Conservation (phyloP, 2,113 vertebrate genomes). For the Sciurus niger region DNA sequence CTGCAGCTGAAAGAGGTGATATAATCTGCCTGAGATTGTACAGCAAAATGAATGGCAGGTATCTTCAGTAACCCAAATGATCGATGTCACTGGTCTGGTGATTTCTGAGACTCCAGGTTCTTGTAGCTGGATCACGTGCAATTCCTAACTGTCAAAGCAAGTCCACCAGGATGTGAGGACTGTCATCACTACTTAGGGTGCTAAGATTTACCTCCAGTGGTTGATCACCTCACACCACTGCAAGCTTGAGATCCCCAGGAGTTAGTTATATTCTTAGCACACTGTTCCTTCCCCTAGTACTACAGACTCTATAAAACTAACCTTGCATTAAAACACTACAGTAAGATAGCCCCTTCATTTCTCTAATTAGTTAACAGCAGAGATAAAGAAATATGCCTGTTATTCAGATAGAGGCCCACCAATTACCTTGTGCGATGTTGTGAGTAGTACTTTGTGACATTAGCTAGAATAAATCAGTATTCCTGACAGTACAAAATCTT, state of each 20-base stretch:
- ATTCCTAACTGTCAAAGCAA: slow-evolving; percentile 22
- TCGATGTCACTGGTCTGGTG: neutral
- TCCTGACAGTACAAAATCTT: neutral
- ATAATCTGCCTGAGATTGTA: neutral
- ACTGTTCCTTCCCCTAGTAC: neutral
- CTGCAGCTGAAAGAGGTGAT: neutral
- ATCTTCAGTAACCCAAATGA: neutral
- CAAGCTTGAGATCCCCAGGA: neutral
- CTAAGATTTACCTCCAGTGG: neutral
- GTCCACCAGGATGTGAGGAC: neutral
- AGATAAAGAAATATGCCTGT: neutral
- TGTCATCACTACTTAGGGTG: neutral
- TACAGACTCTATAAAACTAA: neutral
- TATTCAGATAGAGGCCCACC: neutral
- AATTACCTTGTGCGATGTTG: neutral
- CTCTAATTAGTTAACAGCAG: slow-evolving; percentile 40
- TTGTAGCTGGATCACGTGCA: neutral
- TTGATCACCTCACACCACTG: neutral
- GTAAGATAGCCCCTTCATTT: slow-evolving; percentile 32
- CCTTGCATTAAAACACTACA: neutral
- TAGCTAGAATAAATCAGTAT: slow-evolving; percentile 13
- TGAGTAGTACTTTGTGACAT: neutral
- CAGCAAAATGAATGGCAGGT: neutral
- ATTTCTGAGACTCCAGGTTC: slow-evolving; percentile 14
- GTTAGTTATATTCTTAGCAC: neutral